Evolutionary conservation across 2,888 invertebrate genomes (phyloP), one percentile per base, ranked within the genome.

Genomic region (Bombylius discolor): DNA sequence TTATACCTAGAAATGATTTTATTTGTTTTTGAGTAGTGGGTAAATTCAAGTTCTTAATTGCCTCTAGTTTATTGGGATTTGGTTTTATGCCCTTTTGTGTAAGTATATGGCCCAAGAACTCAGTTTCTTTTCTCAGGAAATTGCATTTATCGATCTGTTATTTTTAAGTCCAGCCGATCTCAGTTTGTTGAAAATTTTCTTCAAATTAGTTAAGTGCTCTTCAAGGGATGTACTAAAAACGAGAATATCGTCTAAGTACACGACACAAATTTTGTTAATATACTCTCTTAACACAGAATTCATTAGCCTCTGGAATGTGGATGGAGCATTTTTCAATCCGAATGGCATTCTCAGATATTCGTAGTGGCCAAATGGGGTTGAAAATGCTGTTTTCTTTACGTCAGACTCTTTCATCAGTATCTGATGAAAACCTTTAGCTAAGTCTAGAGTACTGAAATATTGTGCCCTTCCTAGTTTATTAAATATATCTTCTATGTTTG

Each of bases 71-170:
- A 23, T 23, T 23, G 1, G 23, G 23, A 23, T 23, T 23, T 23
- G 23, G 23, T 23, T 3, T 23, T 23, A 23, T 23, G 3, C 23
- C 23, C 23, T 23, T 1, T 23, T 23, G 23, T 23, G 23, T 23
- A 23, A 23, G 23, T 23, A 23, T 23, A 3, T 23, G 23, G 23
- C 23, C 23, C 23, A 23, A 23, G 23, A 23, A 23, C 23, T 23
- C 23, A 23, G 23, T 23, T 3, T 23, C 13, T 11, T 54, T 58
- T 9, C 13, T 36, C 5, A 58, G 36, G 45, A 59, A 59, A 23
- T 47, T 47, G 5, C 52, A 47, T 67, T 67, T 61, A 52, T 59
- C 50, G 12, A 56, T 47, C 53, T 59, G 56, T 31, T n/a, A n/a
- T 56, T 34, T 32, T 58, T 59, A 51, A 57, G 54, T 50, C 55